These are phyloP conservation scores for Danaus plexippus DNA, from an alignment of 1,140 invertebrate genomes.

Conservation along the genomic window DNA sequence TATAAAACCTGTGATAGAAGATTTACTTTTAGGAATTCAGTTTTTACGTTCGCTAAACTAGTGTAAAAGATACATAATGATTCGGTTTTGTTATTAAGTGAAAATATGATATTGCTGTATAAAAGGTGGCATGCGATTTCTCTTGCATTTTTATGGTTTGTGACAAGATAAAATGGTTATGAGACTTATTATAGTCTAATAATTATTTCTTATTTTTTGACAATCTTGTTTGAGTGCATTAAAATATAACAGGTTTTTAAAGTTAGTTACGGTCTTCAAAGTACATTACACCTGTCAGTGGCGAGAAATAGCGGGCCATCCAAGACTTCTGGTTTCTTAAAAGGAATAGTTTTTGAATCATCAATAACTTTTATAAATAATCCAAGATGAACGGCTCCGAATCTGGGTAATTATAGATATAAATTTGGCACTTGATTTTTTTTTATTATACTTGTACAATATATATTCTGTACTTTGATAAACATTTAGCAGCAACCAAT, in stretches of 20 bases:
- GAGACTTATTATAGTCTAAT: constrained; percentile 43
- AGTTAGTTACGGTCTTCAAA: constrained; percentile 15
- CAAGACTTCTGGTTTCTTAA: constrained; percentile 6
- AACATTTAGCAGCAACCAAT: no score
- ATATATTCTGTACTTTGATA: no score
- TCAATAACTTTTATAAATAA: constrained; percentile 14
- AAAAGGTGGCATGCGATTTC: constrained; percentile 66
- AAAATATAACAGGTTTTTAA: constrained; percentile 31
- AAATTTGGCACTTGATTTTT: constrained; percentile 2
- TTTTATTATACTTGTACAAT: no score
- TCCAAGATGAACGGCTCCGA: constrained; percentile 82
- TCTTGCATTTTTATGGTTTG: constrained; percentile 69
- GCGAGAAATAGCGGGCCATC: constrained; percentile 23
- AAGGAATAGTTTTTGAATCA: constrained; percentile 1
- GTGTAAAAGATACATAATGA: constrained; percentile 28
- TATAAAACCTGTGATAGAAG: constrained; percentile 61
- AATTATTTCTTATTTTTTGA: constrained; percentile 52
- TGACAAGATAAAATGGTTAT: constrained; percentile 64
- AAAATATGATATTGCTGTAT: constrained; percentile 66
- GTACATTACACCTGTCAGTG: constrained; percentile 39
- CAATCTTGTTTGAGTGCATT: constrained; percentile 50
- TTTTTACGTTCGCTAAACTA: constrained; percentile 37
- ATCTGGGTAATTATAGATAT: constrained; percentile 77
- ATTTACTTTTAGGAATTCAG: constrained; percentile 41
- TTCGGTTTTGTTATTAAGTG: constrained; percentile 36